phyloP scores from a whole-genome alignment of 2,113 vertebrate species.

The Barnardius zonarius region DNA sequence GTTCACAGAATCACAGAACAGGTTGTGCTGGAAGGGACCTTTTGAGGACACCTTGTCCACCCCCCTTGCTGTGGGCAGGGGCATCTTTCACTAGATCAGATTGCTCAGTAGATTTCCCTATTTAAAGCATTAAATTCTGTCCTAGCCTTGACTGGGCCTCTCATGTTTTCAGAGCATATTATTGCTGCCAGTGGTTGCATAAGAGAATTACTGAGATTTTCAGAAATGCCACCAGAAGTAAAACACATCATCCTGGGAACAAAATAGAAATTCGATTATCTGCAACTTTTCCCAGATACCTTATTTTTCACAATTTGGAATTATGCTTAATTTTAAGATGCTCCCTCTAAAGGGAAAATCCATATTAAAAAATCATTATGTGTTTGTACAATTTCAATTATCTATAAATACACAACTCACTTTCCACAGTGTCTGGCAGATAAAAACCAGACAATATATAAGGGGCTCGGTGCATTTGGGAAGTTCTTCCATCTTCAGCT shows the following conservation, averaged over 20 bases:
- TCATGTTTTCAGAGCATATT: background rate
- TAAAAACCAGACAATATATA: background rate
- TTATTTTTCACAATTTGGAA: background rate
- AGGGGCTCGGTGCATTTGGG: background rate
- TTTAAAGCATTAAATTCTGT: slow-evolving; percentile 9
- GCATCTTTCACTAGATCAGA: background rate
- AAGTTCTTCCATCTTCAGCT: background rate
- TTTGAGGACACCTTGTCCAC: background rate
- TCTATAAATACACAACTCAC: background rate
- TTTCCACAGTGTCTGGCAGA: background rate
- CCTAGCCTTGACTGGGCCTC: background rate
- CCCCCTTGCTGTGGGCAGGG: background rate
- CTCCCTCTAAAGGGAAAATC: background rate
- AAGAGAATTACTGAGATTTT: slow-evolving; percentile 52
- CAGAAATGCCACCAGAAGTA: background rate
- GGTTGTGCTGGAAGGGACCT: background rate
- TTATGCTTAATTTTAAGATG: background rate
- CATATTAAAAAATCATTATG: background rate
- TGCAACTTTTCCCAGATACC: background rate
- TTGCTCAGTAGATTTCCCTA: background rate
- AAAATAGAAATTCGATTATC: background rate
- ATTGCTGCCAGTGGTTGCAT: slow-evolving; percentile 29
- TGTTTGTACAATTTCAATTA: background rate
- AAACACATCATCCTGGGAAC: background rate
- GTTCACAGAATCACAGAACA: background rate